Evolutionary conservation across 2,888 invertebrate species (phyloP).

Genomic region (Scaptodrosophila latifasciaeformis): DNA sequence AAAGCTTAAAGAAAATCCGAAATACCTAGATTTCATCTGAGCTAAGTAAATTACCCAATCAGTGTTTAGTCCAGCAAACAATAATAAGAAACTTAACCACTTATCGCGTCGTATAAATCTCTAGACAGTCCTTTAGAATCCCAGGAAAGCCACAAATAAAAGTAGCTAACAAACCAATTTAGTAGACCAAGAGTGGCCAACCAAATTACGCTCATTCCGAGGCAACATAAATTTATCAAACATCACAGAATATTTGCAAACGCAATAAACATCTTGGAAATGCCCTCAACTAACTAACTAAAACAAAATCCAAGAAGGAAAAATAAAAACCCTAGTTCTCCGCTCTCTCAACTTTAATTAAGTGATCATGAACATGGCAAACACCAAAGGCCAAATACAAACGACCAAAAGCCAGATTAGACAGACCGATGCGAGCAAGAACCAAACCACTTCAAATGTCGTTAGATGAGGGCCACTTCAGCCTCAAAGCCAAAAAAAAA

Average conservation of each 20-base stretch:
- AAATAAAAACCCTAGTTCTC: neutral
- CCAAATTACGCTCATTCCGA: constrained; percentile 65
- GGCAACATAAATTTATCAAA: constrained; percentile 59
- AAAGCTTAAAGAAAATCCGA: too few species aligned
- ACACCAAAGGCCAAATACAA: constrained; percentile 40
- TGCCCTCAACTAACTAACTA: neutral
- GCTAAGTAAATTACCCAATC: too few species aligned
- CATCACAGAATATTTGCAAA: constrained; percentile 43
- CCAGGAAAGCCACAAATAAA: too few species aligned
- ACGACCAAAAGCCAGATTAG: constrained; percentile 49
- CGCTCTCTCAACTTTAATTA: constrained; percentile 51
- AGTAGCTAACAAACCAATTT: constrained; percentile 7
- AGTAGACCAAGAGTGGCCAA: constrained; percentile 30
- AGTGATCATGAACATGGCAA: constrained; percentile 59
- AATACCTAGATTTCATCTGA: too few species aligned
- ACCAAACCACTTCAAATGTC: constrained; percentile 42
- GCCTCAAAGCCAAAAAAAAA: neutral
- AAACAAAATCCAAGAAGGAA: neutral
- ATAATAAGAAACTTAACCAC: too few species aligned
- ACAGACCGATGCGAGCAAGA: constrained; percentile 32
- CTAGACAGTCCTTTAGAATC: too few species aligned
- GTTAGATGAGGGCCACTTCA: constrained; percentile 41
- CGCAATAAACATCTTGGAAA: constrained; percentile 28
- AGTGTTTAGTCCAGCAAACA: too few species aligned
- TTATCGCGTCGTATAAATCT: too few species aligned